Conservation (phyloP, 2,113 vertebrate genomes). For the Vireo altiloquus region DNA sequence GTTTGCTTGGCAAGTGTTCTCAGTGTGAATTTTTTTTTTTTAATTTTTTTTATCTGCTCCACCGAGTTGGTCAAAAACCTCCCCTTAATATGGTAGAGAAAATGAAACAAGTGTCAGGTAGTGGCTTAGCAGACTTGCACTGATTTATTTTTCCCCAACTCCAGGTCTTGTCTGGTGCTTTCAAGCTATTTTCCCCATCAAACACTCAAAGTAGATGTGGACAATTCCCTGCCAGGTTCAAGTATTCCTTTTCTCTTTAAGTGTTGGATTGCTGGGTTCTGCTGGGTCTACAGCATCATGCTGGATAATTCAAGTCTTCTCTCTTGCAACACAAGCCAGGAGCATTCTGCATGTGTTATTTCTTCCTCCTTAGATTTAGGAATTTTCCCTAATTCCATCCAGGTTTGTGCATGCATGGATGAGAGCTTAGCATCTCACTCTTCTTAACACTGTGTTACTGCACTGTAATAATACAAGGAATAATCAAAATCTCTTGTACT, state of each 20-base stretch:
- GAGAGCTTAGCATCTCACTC: slow-evolving; percentile 8
- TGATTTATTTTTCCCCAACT: slow-evolving; percentile 64
- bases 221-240: slow-evolving; percentile 54
- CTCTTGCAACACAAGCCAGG: background rate
- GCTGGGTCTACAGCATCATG: slow-evolving; percentile 46
- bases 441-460: background rate
- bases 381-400: background rate
- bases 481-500: background rate
- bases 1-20: background rate
- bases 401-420: slow-evolving; percentile 33
- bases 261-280: slow-evolving; percentile 61
- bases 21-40: background rate
- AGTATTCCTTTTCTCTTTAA: slow-evolving; percentile 61
- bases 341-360: slow-evolving; percentile 36
- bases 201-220: slow-evolving; percentile 58
- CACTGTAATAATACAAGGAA: background rate
- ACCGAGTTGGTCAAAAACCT: background rate
- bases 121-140: slow-evolving; percentile 23
- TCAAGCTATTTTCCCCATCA: slow-evolving; percentile 57
- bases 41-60: background rate
- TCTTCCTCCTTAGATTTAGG: background rate
- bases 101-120: slow-evolving; percentile 4
- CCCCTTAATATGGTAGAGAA: background rate
- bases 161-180: slow-evolving; percentile 59
- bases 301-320: slow-evolving; percentile 18